Evolutionary conservation across 2,113 vertebrate genomes (phyloP), one percentile per base, ranked within the genome.

Genomic region (Cinclus mexicanus): DNA sequence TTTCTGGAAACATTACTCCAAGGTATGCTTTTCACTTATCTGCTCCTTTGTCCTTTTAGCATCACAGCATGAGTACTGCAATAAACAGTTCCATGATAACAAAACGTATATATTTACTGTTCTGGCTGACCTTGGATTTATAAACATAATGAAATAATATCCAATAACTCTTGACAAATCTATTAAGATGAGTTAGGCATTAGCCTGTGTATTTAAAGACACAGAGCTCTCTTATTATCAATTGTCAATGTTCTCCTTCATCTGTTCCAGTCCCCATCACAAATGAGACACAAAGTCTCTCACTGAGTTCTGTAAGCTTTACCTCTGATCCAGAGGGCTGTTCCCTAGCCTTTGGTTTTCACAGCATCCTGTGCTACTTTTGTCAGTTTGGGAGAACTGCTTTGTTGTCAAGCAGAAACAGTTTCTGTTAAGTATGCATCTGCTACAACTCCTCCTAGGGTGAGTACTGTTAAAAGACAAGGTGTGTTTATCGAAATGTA

Each of bases 1-100:
- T 91, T 94, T 96, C 77, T 94, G 75, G 67, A 96, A 96, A 85
- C 41, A 57, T 94, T 83, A 95, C 42, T 92, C 53, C 71, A 75
- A 91, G 75, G 63, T 22, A 77, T 18, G 26, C 44, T 95, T 86
- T 96, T 89, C 55, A 83, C 29, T 65, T 78, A 68, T 35, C 76
- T 81, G 56, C 25, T 90, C 49, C 35, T 71, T 49, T 64, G 50
- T 71, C 81, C 79, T 85, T 85, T 71, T 57, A 90, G 52, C 63
- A 88, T 69, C 76, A 86, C 29, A 81, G 41, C 37, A 47, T 15
- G 28, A 77, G 9, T 59, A 63, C 29, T 47, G 63, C 59, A 87
- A 69, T 81, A 88, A 96, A 70, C 33, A 75, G 49, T 49, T 49
- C 46, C 24, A 67, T 69, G 55, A 56, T 93, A 83, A 93, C 59